Conservation (phyloP, 2,113 vertebrate species). For the Otocyon megalotis region DNA sequence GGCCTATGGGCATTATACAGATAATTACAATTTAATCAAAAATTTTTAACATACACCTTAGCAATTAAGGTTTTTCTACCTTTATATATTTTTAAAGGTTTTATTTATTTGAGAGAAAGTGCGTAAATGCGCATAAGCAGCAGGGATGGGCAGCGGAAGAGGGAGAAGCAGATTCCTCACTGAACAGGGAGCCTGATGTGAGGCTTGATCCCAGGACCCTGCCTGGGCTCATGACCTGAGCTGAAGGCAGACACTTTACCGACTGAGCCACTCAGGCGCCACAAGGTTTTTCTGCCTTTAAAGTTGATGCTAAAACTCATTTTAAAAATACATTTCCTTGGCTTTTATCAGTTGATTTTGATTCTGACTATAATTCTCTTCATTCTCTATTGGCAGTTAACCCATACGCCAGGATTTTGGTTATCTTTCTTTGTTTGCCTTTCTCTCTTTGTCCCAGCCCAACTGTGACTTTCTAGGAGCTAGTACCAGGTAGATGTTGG, state of each 20-base stretch:
- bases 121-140: too few species aligned
- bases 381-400: background rate
- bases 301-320: constrained; percentile 14
- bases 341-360: background rate
- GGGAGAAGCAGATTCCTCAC: too few species aligned
- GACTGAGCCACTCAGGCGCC: too few species aligned
- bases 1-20: background rate
- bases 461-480: background rate
- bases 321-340: constrained; percentile 57
- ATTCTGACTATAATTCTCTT: background rate
- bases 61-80: constrained; percentile 42
- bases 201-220: too few species aligned
- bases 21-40: constrained; percentile 56
- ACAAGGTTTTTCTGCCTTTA: constrained; percentile 47
- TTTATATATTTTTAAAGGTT: background rate
- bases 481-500: background rate
- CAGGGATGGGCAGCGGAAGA: too few species aligned
- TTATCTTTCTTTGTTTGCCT: background rate
- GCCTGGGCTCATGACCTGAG: too few species aligned
- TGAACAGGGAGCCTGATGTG: too few species aligned
- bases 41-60: background rate
- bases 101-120: too few species aligned
- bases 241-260: too few species aligned
- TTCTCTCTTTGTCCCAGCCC: background rate
- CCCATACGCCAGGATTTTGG: background rate